These are phyloP conservation scores for Bombus waltoni DNA, from an alignment of 1,140 invertebrate genomes.

Conservation along the genomic window DNA sequence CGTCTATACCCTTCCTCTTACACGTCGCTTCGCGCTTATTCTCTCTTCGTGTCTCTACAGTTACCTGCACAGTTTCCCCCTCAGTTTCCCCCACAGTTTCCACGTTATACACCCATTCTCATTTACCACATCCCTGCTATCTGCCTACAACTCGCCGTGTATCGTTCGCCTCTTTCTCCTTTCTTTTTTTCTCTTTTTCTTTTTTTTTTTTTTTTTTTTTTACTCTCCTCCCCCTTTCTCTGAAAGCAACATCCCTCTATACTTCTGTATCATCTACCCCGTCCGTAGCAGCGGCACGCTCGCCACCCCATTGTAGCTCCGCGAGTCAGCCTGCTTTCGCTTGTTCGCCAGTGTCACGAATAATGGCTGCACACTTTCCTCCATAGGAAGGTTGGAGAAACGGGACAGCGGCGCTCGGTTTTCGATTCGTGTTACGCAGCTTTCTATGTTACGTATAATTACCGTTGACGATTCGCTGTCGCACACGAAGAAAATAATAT, in stretches of 20 bases:
- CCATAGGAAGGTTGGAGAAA: not conserved
- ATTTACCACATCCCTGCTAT: slow-evolving; percentile 38
- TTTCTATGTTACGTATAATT: not conserved
- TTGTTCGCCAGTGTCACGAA: slow-evolving; percentile 9
- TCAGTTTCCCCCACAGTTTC: slow-evolving; percentile 20
- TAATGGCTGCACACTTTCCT: slow-evolving; percentile 31
- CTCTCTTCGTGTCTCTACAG: slow-evolving; percentile 30
- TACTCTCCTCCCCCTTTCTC: not conserved
- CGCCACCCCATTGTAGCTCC: not conserved
- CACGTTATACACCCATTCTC: slow-evolving; percentile 52
- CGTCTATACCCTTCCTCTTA: slow-evolving; percentile 4
- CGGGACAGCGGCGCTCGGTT: not conserved
- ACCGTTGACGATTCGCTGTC: too few relatives aligned
- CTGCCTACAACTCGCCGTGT: slow-evolving; percentile 15
- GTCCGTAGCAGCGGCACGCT: too few relatives aligned
- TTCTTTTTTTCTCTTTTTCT: not conserved
- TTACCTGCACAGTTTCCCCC: slow-evolving; percentile 19
- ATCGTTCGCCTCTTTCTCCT: not conserved
- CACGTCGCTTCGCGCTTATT: not conserved
- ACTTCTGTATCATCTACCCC: not conserved
- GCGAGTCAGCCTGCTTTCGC: not conserved
- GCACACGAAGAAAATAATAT: too few relatives aligned
- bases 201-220: too few relatives aligned
- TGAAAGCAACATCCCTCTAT: slow-evolving; percentile 2
- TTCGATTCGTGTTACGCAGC: not conserved